Evolutionary conservation across 2,888 invertebrate species (phyloP).

Genomic region (Sesia apiformis): DNA sequence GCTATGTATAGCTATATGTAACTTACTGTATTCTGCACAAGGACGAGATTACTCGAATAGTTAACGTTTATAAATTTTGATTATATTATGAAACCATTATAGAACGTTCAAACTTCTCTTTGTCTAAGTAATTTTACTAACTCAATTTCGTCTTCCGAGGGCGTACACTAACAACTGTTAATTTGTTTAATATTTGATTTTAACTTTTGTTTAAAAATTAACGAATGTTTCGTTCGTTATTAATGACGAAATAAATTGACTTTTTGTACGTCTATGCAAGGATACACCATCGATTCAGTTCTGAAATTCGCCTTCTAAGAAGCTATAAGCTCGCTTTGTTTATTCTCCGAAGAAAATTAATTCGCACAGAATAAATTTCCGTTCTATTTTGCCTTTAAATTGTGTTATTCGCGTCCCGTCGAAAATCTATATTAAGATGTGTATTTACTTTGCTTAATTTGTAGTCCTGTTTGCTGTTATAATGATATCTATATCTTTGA

Average conservation of each 20-base stretch:
- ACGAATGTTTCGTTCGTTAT: too few relatives aligned
- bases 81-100: slow-evolving; percentile 26
- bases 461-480: too few relatives aligned
- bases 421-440: too few relatives aligned
- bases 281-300: slow-evolving; percentile 24
- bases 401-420: not conserved
- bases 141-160: slow-evolving; percentile 29
- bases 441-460: too few relatives aligned
- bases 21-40: too few relatives aligned
- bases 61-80: not conserved
- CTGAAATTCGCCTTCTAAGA: slow-evolving; percentile 25
- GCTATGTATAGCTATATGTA: too few relatives aligned
- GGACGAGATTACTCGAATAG: too few relatives aligned
- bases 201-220: not conserved
- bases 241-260: too few relatives aligned
- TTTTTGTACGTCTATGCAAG: slow-evolving; percentile 20
- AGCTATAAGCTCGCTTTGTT: slow-evolving; percentile 16
- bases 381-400: not conserved
- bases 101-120: slow-evolving; percentile 23
- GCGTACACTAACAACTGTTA: not conserved
- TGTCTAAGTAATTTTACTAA: slow-evolving; percentile 38
- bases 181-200: not conserved
- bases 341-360: slow-evolving; percentile 23
- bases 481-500: too few relatives aligned
- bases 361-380: slow-evolving; percentile 5